A percentile compares a stretch with the other conserved stretches of the same genome.
Conservation (phyloP, 30 jellyfish, hydroid and myxozoan species). For the Aurelia aurita region DNA sequence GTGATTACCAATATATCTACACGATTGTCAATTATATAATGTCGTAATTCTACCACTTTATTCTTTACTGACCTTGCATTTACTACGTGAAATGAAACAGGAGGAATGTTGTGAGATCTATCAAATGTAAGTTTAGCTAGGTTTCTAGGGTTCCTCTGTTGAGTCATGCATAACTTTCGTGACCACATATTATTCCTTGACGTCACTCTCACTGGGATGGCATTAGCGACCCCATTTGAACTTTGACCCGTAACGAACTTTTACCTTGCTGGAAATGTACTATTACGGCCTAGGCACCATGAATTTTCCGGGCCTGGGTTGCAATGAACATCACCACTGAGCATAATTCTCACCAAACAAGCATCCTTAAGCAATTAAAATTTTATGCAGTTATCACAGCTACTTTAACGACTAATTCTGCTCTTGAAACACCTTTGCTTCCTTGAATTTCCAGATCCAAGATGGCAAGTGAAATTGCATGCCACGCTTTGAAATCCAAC, state of each 20-base stretch:
- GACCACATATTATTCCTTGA: slow-evolving; percentile 9
- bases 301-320: slow-evolving; percentile 4
- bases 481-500: slow-evolving; percentile 1
- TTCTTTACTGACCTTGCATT: slow-evolving; percentile 34
- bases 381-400: background rate
- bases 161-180: background rate
- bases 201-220: slow-evolving; percentile 39
- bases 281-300: background rate
- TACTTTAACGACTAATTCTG: slow-evolving; percentile 1
- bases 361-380: background rate
- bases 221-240: background rate
- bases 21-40: slow-evolving; percentile 3
- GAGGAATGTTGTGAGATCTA: slow-evolving; percentile 17
- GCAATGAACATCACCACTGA: too few species aligned
- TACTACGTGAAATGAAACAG: slow-evolving; percentile 10
- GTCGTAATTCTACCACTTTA: slow-evolving; percentile 30
- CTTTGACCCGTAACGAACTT: background rate
- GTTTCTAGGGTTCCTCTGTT: slow-evolving; percentile 5
- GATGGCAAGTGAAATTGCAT: background rate
- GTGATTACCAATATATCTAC: slow-evolving; percentile 19
- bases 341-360: background rate
- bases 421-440: background rate
- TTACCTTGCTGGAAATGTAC: too few species aligned
- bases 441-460: too few species aligned
- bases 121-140: slow-evolving; percentile 20